Evolutionary conservation across 53 echinoderm and acorn worm genomes (phyloP).

Genomic region (Holothuria leucospilota): DNA sequence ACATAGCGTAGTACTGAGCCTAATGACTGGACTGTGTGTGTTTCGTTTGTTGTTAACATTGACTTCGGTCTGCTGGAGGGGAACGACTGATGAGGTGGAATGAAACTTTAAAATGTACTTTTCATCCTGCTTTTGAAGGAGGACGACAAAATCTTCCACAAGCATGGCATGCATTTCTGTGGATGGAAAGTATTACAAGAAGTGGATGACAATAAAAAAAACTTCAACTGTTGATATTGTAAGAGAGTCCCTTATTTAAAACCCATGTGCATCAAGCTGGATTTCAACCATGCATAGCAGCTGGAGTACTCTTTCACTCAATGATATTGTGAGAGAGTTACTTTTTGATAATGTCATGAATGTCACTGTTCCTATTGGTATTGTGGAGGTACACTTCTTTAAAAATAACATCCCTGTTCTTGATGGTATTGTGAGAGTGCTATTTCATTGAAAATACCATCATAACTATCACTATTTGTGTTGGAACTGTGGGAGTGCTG

Average conservation of each 20-base stretch:
- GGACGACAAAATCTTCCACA: slow-evolving; percentile 81
- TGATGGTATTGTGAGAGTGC: no score
- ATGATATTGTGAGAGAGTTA: background rate
- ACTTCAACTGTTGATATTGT: no score
- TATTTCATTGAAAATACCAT: no score
- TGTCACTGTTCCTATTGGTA: no score
- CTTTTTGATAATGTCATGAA: no score
- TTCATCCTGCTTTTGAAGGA: slow-evolving; percentile 93
- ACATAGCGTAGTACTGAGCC: slow-evolving; percentile 83
- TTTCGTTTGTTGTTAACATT: slow-evolving; percentile 75
- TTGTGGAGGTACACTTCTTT: no score
- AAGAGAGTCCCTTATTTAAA: background rate
- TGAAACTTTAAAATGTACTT: slow-evolving; percentile 86
- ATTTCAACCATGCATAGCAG: no score
- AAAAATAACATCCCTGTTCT: background rate
- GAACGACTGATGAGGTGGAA: slow-evolving; percentile 65
- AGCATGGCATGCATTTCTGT: slow-evolving; percentile 89
- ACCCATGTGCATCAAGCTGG: background rate
- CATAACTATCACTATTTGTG: no score
- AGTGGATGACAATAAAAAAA: no score
- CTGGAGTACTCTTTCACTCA: no score
- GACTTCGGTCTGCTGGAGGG: background rate
- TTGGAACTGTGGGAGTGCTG: no score
- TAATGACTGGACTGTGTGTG: slow-evolving; percentile 97
- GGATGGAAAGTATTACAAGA: background rate